phyloP scores from a whole-genome alignment of 2,888 invertebrate species.

The Synanthedon tipuliformis region DNA sequence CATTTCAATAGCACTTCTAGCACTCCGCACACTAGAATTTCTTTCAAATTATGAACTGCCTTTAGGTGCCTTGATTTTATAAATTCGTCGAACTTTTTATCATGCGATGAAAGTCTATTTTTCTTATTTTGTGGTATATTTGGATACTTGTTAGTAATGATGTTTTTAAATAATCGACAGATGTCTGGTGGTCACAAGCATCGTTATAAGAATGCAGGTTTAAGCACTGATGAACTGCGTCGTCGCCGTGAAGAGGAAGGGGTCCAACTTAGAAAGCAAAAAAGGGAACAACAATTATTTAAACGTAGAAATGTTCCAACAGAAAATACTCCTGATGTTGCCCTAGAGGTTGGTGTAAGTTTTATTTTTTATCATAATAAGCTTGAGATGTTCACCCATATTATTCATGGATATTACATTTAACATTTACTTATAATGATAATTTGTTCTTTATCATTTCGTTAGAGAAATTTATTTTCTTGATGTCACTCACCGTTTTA shows the following conservation, averaged over 20 bases:
- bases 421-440: neutral
- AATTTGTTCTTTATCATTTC: no score
- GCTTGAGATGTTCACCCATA: neutral
- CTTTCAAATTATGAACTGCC: no score
- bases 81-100: no score
- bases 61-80: no score
- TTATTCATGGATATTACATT: neutral
- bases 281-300: conserved; percentile 93
- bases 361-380: neutral
- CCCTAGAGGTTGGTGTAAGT: conserved; percentile 33
- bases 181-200: conserved; percentile 90
- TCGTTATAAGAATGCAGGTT: conserved; percentile 93
- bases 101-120: no score
- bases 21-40: no score
- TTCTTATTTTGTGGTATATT: neutral
- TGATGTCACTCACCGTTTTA: no score
- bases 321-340: conserved; percentile 44
- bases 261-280: conserved; percentile 94
- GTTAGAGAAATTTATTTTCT: no score
- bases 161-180: conserved; percentile 36
- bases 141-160: neutral
- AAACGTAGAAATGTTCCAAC: conserved; percentile 88
- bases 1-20: no score
- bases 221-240: conserved; percentile 92
- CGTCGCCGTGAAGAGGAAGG: conserved; percentile 96